Conservation (phyloP, 1,140 invertebrate species). For the Caerostris extrusa region DNA sequence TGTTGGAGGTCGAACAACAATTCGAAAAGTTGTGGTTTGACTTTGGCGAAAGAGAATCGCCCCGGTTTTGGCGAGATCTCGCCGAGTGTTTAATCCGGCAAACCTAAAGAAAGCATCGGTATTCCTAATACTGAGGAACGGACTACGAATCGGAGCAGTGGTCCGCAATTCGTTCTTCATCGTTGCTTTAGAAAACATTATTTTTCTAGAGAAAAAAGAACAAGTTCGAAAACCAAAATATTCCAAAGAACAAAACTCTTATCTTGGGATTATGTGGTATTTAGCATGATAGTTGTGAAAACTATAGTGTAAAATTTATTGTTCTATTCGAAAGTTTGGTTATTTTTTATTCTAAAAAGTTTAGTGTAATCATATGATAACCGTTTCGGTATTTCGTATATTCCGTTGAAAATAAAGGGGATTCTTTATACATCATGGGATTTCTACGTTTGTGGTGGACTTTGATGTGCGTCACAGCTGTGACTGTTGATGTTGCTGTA, state of each 20-base stretch:
- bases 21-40: background rate
- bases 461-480: background rate
- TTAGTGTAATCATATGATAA: conserved; percentile 16
- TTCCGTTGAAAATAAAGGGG: background rate
- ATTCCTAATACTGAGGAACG: conserved; percentile 54
- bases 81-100: conserved; percentile 1
- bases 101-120: conserved; percentile 50
- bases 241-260: background rate
- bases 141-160: conserved; percentile 16
- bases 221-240: background rate
- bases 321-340: background rate
- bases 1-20: background rate
- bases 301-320: background rate
- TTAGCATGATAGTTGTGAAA: background rate
- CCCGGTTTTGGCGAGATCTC: background rate
- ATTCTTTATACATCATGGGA: conserved; percentile 16
- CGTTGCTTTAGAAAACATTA: background rate
- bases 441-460: conserved; percentile 29
- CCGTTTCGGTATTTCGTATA: background rate
- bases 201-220: conserved; percentile 28
- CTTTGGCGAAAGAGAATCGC: background rate
- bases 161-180: conserved; percentile 5
- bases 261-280: background rate
- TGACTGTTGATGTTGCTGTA: background rate
- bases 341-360: background rate